phyloP scores from a whole-genome alignment of 2,113 vertebrate species.

The Myxocyprinus asiaticus region DNA sequence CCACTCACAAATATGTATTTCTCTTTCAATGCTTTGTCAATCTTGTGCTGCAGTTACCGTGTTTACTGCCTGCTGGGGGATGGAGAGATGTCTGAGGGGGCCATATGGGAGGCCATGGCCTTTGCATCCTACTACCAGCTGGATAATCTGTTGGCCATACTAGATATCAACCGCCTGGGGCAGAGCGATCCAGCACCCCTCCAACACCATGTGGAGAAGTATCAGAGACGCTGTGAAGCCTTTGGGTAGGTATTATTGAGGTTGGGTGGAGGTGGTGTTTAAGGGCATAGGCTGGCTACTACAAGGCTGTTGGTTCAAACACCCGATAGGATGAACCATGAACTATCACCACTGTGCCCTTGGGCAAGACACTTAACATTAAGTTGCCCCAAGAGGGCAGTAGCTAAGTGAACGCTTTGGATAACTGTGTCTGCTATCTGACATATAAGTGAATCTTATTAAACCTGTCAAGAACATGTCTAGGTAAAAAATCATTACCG shows the following conservation, averaged over 20 bases:
- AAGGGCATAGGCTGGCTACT: neutral
- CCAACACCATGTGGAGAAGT: conserved; percentile 91
- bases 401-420: no score
- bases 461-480: no score
- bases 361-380: no score
- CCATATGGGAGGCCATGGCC: conserved; percentile 97
- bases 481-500: no score
- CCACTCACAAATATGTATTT: no score
- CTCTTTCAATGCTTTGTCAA: neutral
- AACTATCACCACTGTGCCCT: no score
- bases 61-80: conserved; percentile 93
- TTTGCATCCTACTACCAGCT: conserved; percentile 92
- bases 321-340: no score
- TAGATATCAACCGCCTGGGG: conserved; percentile 94
- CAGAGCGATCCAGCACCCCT: conserved; percentile 91
- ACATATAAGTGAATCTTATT: no score
- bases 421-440: no score
- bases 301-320: no score
- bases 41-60: conserved; percentile 77
- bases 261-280: conserved; percentile 42
- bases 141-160: conserved; percentile 90
- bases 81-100: conserved; percentile 91
- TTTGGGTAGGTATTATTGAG: conserved; percentile 80
- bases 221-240: conserved; percentile 92
- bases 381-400: no score